Conservation (phyloP, 2,797 vertebrate genomes). For the Borostomias antarcticus region DNA sequence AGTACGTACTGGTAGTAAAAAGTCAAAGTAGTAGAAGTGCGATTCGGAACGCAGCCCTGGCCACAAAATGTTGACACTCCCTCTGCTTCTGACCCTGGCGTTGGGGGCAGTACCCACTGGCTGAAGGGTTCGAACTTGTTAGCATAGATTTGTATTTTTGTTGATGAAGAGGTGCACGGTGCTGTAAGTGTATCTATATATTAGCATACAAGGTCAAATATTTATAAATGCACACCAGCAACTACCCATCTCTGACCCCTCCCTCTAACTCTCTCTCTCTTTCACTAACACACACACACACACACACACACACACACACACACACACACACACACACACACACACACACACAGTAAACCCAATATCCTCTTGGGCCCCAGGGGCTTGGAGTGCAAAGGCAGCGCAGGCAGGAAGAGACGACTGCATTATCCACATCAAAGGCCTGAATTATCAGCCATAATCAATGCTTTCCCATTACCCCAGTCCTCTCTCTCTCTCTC, state of each 20-base stretch:
- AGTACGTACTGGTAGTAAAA: too few relatives aligned
- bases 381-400: conserved; percentile 50
- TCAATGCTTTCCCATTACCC: conserved; percentile 66
- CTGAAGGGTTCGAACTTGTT: too few relatives aligned
- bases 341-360: conserved; percentile 45
- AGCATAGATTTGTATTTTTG: too few relatives aligned
- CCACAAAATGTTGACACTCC: too few relatives aligned
- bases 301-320: neutral
- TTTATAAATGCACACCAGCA: conserved; percentile 5
- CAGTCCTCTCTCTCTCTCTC: conserved; percentile 28
- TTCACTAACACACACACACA: too few relatives aligned
- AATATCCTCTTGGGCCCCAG: conserved; percentile 59
- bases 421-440: conserved; percentile 71
- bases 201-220: neutral
- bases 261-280: conserved; percentile 10
- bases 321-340: neutral
- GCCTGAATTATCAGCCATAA: conserved; percentile 67
- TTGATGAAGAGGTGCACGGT: too few relatives aligned
- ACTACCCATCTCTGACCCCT: conserved; percentile 52
- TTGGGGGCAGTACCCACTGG: too few relatives aligned
- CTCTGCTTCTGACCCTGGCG: too few relatives aligned
- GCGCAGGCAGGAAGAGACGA: conserved; percentile 36
- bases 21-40: too few relatives aligned
- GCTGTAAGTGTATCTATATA: too few relatives aligned
- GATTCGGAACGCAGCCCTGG: too few relatives aligned